Conservation (phyloP, 2,797 vertebrate species). For the Bryconaethiops microstoma region DNA sequence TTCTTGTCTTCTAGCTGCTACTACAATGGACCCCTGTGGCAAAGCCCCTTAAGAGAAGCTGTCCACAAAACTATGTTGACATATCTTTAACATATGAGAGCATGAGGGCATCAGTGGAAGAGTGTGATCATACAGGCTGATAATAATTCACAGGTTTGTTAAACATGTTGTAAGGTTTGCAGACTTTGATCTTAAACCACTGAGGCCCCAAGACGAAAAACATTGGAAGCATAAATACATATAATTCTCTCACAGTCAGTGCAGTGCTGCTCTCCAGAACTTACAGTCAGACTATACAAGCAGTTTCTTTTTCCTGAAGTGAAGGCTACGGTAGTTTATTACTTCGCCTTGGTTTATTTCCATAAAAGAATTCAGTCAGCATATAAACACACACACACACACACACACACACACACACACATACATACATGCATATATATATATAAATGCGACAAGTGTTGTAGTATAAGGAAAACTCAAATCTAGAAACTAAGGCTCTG, state of each 20-base stretch:
- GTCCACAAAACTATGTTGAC: background rate
- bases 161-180: background rate
- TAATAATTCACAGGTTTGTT: constrained; percentile 23
- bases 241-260: constrained; percentile 15
- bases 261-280: background rate
- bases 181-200: constrained; percentile 8
- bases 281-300: background rate
- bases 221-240: constrained; percentile 8
- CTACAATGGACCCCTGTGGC: background rate
- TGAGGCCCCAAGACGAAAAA: background rate
- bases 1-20: background rate
- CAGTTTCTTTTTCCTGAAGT: background rate
- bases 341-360: background rate
- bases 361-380: constrained; percentile 41
- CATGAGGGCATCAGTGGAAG: background rate
- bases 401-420: too few relatives aligned
- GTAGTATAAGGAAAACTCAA: background rate
- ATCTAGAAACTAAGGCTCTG: background rate
- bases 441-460: background rate
- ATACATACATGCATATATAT: background rate
- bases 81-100: constrained; percentile 2
- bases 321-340: background rate
- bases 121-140: background rate
- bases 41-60: background rate
- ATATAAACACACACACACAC: constrained; percentile 11